Percentiles rank a stretch among this genome's conserved stretches.
Evolutionary conservation across 2,888 invertebrate genomes (phyloP).

Genomic region (Heliconius sara): DNA sequence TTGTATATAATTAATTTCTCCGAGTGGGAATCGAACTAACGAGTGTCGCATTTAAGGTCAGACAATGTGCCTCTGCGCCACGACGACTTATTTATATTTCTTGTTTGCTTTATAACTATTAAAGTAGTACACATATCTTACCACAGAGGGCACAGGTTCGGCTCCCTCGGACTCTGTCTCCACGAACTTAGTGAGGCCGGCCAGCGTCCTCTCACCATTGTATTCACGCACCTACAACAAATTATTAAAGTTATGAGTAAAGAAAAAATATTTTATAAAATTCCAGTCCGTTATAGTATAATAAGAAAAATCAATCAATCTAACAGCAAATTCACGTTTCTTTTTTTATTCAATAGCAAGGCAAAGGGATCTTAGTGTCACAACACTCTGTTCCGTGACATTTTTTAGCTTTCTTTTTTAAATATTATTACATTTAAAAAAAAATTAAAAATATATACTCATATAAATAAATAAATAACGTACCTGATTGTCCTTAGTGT

Average conservation of each 20-base stretch:
- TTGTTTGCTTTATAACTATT: not conserved
- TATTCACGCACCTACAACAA: slow-evolving; percentile 88
- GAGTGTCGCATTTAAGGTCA: too few relatives aligned
- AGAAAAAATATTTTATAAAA: not conserved
- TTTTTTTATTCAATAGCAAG: too few relatives aligned
- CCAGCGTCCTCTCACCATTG: slow-evolving; percentile 97
- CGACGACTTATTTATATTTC: too few relatives aligned
- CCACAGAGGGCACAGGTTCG: slow-evolving; percentile 86
- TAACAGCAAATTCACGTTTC: not conserved
- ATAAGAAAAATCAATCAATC: not conserved
- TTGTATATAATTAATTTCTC: too few relatives aligned
- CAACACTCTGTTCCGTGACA: not conserved
- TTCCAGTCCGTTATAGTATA: not conserved
- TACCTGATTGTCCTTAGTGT: slow-evolving; percentile 87
- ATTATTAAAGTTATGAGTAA: not conserved
- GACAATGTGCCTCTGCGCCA: too few relatives aligned
- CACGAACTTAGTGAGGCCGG: slow-evolving; percentile 96
- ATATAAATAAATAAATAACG: not conserved
- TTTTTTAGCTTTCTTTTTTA: not conserved
- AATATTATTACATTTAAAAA: not conserved
- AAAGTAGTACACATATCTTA: slow-evolving; percentile 59
- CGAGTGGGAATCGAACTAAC: too few relatives aligned
- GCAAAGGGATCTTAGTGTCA: not conserved
- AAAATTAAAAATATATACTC: not conserved
- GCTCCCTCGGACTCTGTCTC: slow-evolving; percentile 94